Evolutionary conservation across 1,140 invertebrate species (phyloP), one percentile per base, ranked within the genome.

Genomic region (Drosophila asahinai): DNA sequence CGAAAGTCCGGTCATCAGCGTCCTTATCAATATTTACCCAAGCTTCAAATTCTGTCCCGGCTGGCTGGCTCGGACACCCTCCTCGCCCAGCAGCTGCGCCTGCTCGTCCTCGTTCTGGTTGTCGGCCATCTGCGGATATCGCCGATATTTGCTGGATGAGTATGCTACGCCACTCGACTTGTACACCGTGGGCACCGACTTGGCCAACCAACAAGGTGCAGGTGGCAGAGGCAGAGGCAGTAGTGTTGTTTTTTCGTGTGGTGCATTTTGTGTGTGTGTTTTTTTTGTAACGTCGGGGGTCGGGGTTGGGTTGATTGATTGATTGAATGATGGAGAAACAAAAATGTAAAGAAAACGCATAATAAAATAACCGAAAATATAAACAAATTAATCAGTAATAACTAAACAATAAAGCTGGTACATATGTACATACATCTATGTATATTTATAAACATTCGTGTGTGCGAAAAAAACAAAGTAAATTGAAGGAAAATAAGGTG

Each of bases 21-120:
- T 71, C 67, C 40, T 33, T 58, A 36, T 60, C 61, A 90, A 91
- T 94, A 94, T 94, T 96, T 96, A 98, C 97, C 97, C 98, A 94
- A 95, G 94, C 94, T 95, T 95, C 93, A 99, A 95, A 95, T 98
- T 98, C 93, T 99, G 96, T 94, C 97, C 97, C 95, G 98, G 97
- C 93, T 98, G 97, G 93, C 97, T 97, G 93, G 97, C 96, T 93
- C 97, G 96, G 83, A 98, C 95, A 92, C 97, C 97, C 94, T 99
- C 98, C 94, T 99, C 98, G 92, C 98, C 97, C 90, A 99, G 95
- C 86, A 99, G 95, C 86, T 97, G 97, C 81, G 98, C 96, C 94
- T 97, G 97, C 94, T 99, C 98, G 94, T 99, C 98, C 93, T 97
- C 97, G 91, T 97, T 96, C 93, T 97, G 96, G 93, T 97, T 96